phyloP scores from a whole-genome alignment of 1,140 invertebrate species.

The Acyrthosiphon pisum region DNA sequence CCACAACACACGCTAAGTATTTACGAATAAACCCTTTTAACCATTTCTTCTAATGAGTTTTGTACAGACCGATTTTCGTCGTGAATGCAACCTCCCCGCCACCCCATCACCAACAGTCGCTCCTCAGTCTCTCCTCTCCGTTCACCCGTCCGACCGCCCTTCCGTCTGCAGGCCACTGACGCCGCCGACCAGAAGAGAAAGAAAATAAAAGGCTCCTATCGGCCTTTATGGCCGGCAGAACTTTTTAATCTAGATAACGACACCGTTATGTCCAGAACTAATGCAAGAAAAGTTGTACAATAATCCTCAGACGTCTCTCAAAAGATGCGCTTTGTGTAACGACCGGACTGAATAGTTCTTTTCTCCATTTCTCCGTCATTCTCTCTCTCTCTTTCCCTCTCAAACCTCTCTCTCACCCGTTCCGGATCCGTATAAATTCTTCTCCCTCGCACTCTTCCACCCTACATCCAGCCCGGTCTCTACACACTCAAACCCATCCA shows the following conservation, averaged over 20 bases:
- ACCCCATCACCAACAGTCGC: background rate
- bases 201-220: conserved; percentile 20
- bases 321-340: conserved; percentile 55
- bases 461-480: background rate
- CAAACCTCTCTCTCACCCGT: too few relatives aligned
- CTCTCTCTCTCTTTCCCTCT: background rate
- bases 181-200: background rate
- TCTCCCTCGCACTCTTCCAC: background rate
- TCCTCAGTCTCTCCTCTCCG: too few relatives aligned
- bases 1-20: background rate
- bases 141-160: background rate
- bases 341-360: conserved; percentile 34
- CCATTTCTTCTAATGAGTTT: conserved; percentile 49
- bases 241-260: conserved; percentile 56
- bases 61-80: background rate
- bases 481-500: background rate
- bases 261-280: conserved; percentile 51
- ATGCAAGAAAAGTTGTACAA: conserved; percentile 51
- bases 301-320: conserved; percentile 53
- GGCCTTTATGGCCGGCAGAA: conserved; percentile 41
- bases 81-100: too few relatives aligned
- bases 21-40: conserved; percentile 33
- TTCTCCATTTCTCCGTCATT: background rate
- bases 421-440: background rate
- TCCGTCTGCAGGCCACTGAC: background rate